A percentile compares a stretch with the other conserved stretches of the same genome.
Conservation (phyloP, 2,797 vertebrate genomes). For the Cryptoblepharus egeriae region DNA sequence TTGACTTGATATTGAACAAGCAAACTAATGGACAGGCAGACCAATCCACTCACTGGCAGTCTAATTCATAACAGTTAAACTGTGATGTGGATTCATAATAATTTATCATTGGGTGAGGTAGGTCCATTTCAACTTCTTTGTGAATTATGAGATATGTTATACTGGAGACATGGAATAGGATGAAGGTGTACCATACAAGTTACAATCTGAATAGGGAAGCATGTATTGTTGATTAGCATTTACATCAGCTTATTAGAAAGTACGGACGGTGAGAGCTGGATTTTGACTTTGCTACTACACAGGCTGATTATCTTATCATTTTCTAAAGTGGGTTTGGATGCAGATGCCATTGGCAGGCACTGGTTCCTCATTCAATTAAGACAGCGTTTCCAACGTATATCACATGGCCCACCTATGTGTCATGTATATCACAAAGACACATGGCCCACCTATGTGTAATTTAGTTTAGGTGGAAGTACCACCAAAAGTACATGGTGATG, state of each 20-base stretch:
- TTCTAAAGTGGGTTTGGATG: neutral
- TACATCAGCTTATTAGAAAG: neutral
- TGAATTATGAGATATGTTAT: rapidly evolving
- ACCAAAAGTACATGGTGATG: too few relatives aligned
- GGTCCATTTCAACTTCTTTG: neutral
- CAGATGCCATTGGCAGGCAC: neutral
- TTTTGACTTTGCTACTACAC: neutral
- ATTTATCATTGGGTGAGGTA: neutral
- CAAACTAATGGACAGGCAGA: too few relatives aligned
- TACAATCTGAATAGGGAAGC: neutral
- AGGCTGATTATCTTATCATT: neutral
- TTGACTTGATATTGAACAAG: neutral
- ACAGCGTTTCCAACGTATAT: too few relatives aligned
- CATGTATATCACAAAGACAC: too few relatives aligned
- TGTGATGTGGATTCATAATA: neutral
- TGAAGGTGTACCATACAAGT: neutral
- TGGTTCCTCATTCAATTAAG: neutral
- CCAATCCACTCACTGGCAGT: too few relatives aligned
- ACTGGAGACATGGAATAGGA: neutral
- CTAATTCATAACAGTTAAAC: neutral
- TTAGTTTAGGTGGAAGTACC: too few relatives aligned
- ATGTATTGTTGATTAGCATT: neutral
- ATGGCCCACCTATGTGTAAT: too few relatives aligned
- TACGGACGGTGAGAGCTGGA: neutral
- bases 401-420: too few relatives aligned